Percentiles rank a stretch among this genome's conserved stretches.
Evolutionary conservation across 2,888 invertebrate genomes (phyloP).

Genomic region (Lasius platythorax): DNA sequence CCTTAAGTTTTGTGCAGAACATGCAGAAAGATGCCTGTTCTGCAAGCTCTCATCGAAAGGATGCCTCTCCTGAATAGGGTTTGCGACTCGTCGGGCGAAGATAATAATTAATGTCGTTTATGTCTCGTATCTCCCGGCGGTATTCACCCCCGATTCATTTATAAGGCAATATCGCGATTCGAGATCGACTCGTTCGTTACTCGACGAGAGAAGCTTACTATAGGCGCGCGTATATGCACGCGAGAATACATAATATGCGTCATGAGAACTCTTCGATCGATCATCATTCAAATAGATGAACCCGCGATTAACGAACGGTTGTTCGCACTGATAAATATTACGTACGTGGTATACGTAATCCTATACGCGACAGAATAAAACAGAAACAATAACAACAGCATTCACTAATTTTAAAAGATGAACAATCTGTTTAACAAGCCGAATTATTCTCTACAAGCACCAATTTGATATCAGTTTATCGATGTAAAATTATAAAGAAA

Average conservation of each 20-base stretch:
- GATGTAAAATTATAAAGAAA: background rate
- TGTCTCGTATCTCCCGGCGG: constrained; percentile 63
- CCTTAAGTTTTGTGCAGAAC: constrained; percentile 52
- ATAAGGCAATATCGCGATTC: constrained; percentile 71
- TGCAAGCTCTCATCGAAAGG: constrained; percentile 18
- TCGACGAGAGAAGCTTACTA: constrained; percentile 41
- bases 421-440: background rate
- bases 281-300: constrained; percentile 50
- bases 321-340: constrained; percentile 40
- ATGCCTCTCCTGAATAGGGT: constrained; percentile 25
- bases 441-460: background rate
- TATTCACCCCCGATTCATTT: constrained; percentile 63
- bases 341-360: background rate
- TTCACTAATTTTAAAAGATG: background rate
- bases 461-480: background rate
- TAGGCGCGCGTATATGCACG: constrained; percentile 33
- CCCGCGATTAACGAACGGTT: constrained; percentile 46
- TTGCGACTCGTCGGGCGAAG: constrained; percentile 3
- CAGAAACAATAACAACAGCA: background rate
- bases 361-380: background rate
- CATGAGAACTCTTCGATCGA: constrained; percentile 37
- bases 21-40: constrained; percentile 29
- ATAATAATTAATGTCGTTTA: constrained; percentile 62
- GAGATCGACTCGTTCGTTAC: constrained; percentile 71
- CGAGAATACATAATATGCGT: constrained; percentile 33